Conservation (phyloP, 2,888 invertebrate species). For the Drosophila nr. perissopoda region DNA sequence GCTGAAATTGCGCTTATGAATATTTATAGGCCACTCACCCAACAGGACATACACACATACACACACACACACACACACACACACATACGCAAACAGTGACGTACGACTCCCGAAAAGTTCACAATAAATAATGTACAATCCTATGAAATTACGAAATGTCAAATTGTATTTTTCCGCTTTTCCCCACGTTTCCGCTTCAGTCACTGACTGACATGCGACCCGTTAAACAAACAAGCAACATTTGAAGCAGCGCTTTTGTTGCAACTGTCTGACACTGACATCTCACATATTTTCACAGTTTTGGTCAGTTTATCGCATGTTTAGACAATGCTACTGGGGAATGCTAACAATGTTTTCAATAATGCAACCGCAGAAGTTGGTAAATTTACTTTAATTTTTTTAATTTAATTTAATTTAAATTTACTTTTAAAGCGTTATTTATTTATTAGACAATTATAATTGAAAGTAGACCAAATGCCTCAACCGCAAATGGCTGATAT, state of each 20-base stretch:
- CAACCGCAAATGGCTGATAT: constrained; percentile 65
- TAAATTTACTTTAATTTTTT: constrained; percentile 15
- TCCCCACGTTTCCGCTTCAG: background rate
- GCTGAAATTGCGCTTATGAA: constrained; percentile 72
- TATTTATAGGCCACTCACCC: constrained; percentile 68
- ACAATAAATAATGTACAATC: constrained; percentile 79
- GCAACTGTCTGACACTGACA: constrained; percentile 23
- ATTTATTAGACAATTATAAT: constrained; percentile 16
- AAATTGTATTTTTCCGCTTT: constrained; percentile 60
- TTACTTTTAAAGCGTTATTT: constrained; percentile 8
- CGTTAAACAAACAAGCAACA: constrained; percentile 39
- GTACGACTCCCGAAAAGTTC: constrained; percentile 15
- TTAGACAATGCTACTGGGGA: background rate
- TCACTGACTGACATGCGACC: constrained; percentile 29
- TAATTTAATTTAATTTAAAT: constrained; percentile 19
- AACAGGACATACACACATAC: constrained; percentile 6
- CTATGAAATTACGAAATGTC: constrained; percentile 78
- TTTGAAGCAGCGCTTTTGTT: constrained; percentile 19
- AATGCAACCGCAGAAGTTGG: background rate
- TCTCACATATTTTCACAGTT: constrained; percentile 36
- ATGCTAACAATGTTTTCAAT: background rate
- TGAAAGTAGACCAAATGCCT: constrained; percentile 54
- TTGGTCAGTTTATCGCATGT: constrained; percentile 29
- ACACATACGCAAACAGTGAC: constrained; percentile 6
- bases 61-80: constrained; percentile 6